phyloP scores from a whole-genome alignment of 2,888 invertebrate species.

The Athetis lepigone region DNA sequence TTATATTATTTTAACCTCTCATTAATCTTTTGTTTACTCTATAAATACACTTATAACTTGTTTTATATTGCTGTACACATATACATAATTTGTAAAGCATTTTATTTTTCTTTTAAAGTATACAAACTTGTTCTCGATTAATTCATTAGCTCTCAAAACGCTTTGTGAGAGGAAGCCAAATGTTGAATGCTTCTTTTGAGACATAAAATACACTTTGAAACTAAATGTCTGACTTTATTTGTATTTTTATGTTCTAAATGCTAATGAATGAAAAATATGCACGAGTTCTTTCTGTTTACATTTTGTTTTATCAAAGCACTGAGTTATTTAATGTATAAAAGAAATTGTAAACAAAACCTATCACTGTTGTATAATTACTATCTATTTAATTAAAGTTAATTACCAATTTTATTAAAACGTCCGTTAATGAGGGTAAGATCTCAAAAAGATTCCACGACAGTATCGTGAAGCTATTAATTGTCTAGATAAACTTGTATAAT shows the following conservation, averaged over 20 bases:
- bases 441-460: slow-evolving; percentile 67
- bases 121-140: slow-evolving; percentile 25
- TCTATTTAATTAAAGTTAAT: neutral
- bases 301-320: slow-evolving; percentile 8
- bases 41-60: neutral
- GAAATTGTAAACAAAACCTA: neutral
- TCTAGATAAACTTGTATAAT: slow-evolving; percentile 57
- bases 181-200: slow-evolving; percentile 33
- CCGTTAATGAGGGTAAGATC: slow-evolving; percentile 54
- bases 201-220: slow-evolving; percentile 13
- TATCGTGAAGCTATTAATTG: slow-evolving; percentile 56
- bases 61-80: neutral
- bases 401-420: slow-evolving; percentile 1
- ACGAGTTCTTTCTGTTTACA: neutral
- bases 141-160: slow-evolving; percentile 40
- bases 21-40: slow-evolving; percentile 22
- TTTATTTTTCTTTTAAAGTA: slow-evolving; percentile 12
- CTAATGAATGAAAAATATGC: slow-evolving; percentile 9
- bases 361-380: neutral
- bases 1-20: slow-evolving; percentile 25
- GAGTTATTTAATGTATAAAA: slow-evolving; percentile 5
- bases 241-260: slow-evolving; percentile 19
- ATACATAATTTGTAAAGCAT: neutral
- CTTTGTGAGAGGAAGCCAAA: slow-evolving; percentile 27
- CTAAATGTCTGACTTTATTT: slow-evolving; percentile 39